A percentile compares a stretch with the other conserved stretches of the same genome.
Evolutionary conservation across 2,797 vertebrate species (phyloP).

Genomic region (Danio kyathit): DNA sequence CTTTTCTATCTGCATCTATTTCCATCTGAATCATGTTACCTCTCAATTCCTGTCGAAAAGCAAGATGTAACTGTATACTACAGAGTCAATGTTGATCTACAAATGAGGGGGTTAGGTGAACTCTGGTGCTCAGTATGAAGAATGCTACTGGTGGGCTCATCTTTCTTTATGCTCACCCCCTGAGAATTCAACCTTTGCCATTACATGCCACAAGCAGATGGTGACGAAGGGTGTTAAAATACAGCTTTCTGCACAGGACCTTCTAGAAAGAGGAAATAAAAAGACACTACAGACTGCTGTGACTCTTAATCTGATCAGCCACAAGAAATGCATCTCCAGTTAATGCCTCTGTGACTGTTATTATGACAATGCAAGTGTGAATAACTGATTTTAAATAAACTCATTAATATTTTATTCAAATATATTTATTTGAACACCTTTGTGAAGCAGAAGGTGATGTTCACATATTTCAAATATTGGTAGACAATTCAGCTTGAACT

Average conservation of each 20-base stretch:
- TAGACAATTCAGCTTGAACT: background rate
- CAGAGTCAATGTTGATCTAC: background rate
- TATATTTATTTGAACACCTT: background rate
- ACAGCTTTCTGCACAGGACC: conserved; percentile 56
- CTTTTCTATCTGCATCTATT: background rate
- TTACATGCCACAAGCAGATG: conserved; percentile 72
- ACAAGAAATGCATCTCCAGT: background rate
- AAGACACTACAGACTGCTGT: background rate
- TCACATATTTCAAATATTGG: background rate
- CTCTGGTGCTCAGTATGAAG: conserved; percentile 54
- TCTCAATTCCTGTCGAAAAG: background rate
- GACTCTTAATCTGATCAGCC: background rate
- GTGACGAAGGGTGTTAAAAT: conserved; percentile 63
- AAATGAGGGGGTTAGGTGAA: conserved; percentile 4
- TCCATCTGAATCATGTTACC: background rate
- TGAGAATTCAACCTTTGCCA: conserved; percentile 70
- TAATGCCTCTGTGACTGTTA: background rate
- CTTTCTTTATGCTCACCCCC: conserved; percentile 59
- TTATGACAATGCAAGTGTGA: background rate
- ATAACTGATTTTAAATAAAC: background rate
- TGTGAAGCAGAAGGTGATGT: background rate
- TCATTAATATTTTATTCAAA: too few relatives aligned
- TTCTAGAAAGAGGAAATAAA: conserved; percentile 59
- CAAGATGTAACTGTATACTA: background rate
- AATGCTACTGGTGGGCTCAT: conserved; percentile 67